These are phyloP conservation scores for Archaeoteleia sp. DNA, from an alignment of 2,888 invertebrate species.

Conservation along the genomic window DNA sequence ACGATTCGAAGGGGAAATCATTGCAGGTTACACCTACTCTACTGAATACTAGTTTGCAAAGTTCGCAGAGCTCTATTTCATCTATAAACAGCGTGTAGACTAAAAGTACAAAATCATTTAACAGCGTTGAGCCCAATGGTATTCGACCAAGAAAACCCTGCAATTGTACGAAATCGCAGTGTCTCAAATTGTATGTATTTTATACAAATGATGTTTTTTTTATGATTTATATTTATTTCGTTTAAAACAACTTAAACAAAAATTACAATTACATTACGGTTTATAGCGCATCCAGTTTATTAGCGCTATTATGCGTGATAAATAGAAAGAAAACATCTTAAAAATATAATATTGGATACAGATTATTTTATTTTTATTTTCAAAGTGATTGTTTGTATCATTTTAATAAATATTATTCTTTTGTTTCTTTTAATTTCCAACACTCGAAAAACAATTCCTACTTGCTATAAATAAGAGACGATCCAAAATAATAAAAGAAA, in stretches of 20 bases:
- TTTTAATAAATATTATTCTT: too few relatives aligned
- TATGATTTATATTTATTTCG: slow-evolving; percentile 3
- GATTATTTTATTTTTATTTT: too few relatives aligned
- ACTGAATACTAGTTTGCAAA: slow-evolving; percentile 62
- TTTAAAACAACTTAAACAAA: too few relatives aligned
- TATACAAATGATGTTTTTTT: slow-evolving; percentile 9
- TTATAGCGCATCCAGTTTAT: too few relatives aligned
- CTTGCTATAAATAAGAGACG: too few relatives aligned
- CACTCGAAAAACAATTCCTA: too few relatives aligned
- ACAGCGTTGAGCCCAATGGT: slow-evolving; percentile 75
- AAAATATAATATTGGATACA: too few relatives aligned
- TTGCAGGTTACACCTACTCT: slow-evolving; percentile 66
- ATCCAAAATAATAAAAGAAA: too few relatives aligned
- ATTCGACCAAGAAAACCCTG: slow-evolving; percentile 92
- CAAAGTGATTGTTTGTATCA: too few relatives aligned
- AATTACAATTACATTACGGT: slow-evolving; percentile 2
- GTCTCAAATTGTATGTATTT: slow-evolving; percentile 89
- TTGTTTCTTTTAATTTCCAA: too few relatives aligned
- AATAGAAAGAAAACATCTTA: too few relatives aligned
- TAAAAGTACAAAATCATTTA: slow-evolving; percentile 63
- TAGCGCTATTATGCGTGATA: too few relatives aligned
- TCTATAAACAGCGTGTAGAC: slow-evolving; percentile 63
- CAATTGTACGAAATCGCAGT: slow-evolving; percentile 99
- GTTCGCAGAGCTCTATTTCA: slow-evolving; percentile 62
- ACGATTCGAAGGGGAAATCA: slow-evolving; percentile 66